These are phyloP conservation scores for Urocyon cinereoargenteus DNA, from an alignment of 2,797 vertebrate genomes.

Conservation along the genomic window DNA sequence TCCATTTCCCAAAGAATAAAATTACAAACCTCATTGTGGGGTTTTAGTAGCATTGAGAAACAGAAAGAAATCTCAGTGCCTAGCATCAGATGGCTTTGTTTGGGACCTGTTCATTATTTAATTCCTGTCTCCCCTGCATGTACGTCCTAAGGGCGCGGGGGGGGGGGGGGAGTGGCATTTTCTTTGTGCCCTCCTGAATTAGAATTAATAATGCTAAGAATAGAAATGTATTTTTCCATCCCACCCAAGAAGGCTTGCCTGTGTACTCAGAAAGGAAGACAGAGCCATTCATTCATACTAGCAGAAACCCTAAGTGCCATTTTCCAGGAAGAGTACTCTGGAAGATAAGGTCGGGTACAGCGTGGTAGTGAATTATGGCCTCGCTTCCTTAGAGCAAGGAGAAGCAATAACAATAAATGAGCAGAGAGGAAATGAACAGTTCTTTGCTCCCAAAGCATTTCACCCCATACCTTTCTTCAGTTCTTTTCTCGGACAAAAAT, in stretches of 20 bases:
- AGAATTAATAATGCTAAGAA: conserved; percentile 73
- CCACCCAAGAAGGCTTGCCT: conserved; percentile 70
- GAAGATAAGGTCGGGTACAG: not conserved
- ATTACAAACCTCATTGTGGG: conserved; percentile 79
- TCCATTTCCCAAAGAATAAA: conserved; percentile 81
- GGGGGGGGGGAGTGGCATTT: conserved; percentile 76
- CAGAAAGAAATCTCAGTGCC: conserved; percentile 81
- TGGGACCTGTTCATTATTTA: conserved; percentile 84
- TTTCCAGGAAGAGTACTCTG: conserved; percentile 55
- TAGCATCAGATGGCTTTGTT: conserved; percentile 81
- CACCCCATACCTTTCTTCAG: not conserved
- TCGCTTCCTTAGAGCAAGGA: conserved; percentile 14
- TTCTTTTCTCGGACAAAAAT: not conserved
- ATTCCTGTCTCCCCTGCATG: conserved; percentile 34
- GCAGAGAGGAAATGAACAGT: not conserved
- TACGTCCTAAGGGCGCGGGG: conserved; percentile 43
- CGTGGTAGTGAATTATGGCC: not conserved
- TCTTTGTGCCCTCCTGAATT: conserved; percentile 75
- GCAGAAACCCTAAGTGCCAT: not conserved
- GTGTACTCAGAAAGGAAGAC: conserved; percentile 32
- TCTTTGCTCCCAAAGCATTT: not conserved
- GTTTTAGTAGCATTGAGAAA: conserved; percentile 83
- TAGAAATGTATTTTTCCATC: conserved; percentile 64
- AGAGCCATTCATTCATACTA: not conserved
- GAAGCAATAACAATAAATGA: not conserved